These are phyloP conservation scores for Drosophila flavopinicola DNA, from an alignment of 2,888 invertebrate genomes.

Conservation along the genomic window DNA sequence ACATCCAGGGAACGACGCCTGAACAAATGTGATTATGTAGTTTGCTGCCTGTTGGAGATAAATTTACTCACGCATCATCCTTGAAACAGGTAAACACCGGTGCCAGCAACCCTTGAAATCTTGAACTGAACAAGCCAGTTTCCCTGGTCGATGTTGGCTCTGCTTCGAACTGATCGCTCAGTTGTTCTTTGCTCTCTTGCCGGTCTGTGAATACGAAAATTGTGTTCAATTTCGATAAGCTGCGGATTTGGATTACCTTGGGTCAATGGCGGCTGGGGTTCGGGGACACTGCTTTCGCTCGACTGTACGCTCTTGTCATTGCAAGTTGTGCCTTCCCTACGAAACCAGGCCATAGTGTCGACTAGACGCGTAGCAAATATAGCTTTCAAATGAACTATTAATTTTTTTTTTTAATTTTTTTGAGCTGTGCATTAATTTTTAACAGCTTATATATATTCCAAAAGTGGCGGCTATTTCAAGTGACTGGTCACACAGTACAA, in stretches of 20 bases:
- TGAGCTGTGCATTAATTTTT: slow-evolving; percentile 3
- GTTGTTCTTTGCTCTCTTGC: neutral
- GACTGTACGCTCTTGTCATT: neutral
- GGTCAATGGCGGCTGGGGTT: neutral
- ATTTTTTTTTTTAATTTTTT: slow-evolving; percentile 27
- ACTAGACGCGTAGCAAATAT: slow-evolving; percentile 4
- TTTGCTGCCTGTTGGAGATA: neutral
- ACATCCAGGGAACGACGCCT: slow-evolving; percentile 85
- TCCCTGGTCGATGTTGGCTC: neutral
- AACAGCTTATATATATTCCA: neutral
- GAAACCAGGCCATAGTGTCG: slow-evolving; percentile 30
- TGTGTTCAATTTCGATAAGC: neutral
- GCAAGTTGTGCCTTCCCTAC: slow-evolving; percentile 4
- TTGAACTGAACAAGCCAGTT: slow-evolving; percentile 8
- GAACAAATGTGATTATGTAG: neutral
- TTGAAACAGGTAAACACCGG: slow-evolving; percentile 90
- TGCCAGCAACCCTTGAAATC: slow-evolving; percentile 88
- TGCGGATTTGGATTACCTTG: neutral
- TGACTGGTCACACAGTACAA: neutral
- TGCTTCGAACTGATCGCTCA: neutral
- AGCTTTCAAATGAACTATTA: slow-evolving; percentile 7
- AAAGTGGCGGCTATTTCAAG: neutral
- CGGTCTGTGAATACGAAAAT: slow-evolving; percentile 2
- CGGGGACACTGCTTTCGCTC: neutral
- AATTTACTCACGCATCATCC: slow-evolving; percentile 85